Evolutionary conservation across 2,888 invertebrate species (phyloP).

Genomic region (Crocallis elinguaria): DNA sequence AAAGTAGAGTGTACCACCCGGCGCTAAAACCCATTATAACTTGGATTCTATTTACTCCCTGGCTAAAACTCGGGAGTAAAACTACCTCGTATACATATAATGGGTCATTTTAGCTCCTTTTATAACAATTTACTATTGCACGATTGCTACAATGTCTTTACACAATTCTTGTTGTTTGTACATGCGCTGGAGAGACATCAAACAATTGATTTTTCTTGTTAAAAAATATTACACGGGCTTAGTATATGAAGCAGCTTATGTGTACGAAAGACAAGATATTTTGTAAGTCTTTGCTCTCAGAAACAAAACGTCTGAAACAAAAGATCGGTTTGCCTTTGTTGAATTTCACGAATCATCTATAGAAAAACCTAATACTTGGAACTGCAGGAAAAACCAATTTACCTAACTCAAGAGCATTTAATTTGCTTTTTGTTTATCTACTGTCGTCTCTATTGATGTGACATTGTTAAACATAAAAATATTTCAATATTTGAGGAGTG

Average conservation of each 20-base stretch:
- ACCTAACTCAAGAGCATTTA: constrained; percentile 18
- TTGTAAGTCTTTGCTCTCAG: constrained; percentile 3
- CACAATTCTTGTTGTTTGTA: constrained; percentile 11
- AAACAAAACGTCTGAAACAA: constrained; percentile 42
- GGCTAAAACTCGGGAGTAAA: too few relatives aligned
- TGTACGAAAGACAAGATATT: background rate
- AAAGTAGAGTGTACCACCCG: too few relatives aligned
- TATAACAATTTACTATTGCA: constrained; percentile 9
- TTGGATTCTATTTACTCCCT: too few relatives aligned
- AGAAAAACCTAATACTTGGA: constrained; percentile 35
- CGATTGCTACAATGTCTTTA: constrained; percentile 9
- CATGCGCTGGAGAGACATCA: too few relatives aligned
- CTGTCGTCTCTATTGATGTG: constrained; percentile 17
- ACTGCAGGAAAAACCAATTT: constrained; percentile 37
- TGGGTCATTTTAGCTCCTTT: too few relatives aligned
- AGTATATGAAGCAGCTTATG: background rate
- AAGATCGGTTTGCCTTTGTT: constrained; percentile 41
- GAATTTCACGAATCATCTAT: constrained; percentile 40
- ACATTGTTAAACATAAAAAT: too few relatives aligned
- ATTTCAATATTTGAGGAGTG: too few relatives aligned
- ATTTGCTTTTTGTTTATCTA: constrained; percentile 29
- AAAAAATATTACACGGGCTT: constrained; percentile 8
- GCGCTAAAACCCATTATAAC: too few relatives aligned
- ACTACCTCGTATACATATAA: too few relatives aligned
- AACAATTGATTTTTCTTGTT: background rate